These are phyloP conservation scores for Calycopis cecrops DNA, from an alignment of 1,140 invertebrate species.

Conservation along the genomic window DNA sequence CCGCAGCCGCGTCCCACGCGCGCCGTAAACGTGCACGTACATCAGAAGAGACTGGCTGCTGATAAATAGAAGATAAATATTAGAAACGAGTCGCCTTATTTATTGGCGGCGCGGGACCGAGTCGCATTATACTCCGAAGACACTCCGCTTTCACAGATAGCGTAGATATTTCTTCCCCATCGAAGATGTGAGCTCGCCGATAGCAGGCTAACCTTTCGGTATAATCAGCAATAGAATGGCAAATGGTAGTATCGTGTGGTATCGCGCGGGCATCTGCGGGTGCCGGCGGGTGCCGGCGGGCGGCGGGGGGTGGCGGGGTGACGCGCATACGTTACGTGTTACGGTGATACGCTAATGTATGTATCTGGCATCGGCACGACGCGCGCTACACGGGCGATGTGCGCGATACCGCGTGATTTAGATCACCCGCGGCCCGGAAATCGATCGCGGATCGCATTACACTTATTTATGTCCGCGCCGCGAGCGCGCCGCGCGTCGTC, in stretches of 20 bases:
- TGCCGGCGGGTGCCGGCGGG: not conserved
- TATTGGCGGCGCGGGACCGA: not conserved
- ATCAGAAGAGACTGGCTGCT: no score
- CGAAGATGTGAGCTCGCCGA: slow-evolving; percentile 4
- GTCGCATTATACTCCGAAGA: not conserved
- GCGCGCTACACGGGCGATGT: slow-evolving; percentile 17
- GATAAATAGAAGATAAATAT: no score
- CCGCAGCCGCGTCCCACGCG: no score
- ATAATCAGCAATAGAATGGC: slow-evolving; percentile 13
- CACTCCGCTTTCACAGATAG: slow-evolving; percentile 9
- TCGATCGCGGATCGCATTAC: slow-evolving; percentile 11
- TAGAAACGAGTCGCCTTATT: no score
- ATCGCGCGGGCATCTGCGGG: slow-evolving; percentile 3
- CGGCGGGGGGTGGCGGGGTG: not conserved
- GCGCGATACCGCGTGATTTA: slow-evolving; percentile 16
- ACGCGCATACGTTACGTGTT: slow-evolving; percentile 6
- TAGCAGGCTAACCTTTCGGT: slow-evolving; percentile 8
- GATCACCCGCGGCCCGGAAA: slow-evolving; percentile 11
- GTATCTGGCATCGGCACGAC: slow-evolving; percentile 17
- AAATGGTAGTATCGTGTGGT: slow-evolving; percentile 6
- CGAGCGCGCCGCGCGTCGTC: not conserved
- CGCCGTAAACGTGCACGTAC: no score
- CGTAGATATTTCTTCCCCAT: slow-evolving; percentile 10
- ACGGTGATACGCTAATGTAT: slow-evolving; percentile 19
- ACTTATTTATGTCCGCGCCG: not conserved